Base-by-base conservation (phyloP, 2,113 vertebrate genomes). In the Archocentrus centrarchus region DNA sequence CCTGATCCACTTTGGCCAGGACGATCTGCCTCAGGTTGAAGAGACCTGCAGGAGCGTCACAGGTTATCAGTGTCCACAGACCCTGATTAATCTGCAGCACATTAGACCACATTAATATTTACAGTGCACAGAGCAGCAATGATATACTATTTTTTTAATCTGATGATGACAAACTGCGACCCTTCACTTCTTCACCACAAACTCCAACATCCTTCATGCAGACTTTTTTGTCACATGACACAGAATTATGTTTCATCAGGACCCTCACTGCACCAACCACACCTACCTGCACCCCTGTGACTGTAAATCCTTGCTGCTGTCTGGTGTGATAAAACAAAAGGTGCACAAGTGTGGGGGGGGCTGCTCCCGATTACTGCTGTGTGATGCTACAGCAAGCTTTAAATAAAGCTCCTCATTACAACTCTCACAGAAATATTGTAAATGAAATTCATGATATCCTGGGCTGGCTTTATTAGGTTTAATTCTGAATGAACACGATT, bases 11-110 rank as follows among this genome's bases (percentile, higher is more conserved):
- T 92, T 98, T 98, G 58, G 98, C 98, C 73, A 99, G 94, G 4
- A 99, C 98, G 0, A 99, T 98, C 95, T 99, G 98, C 66, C 98
- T 96, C 91, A 99, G 89, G 94, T 99, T 99, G 88, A 99, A 98
- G 84, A 99, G 96, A 24, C 98, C 98, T 99, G 91, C 2, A 14
- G 22, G 20, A 22, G 60, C 30, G 7, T 32, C 66, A 55, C 37
- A 81, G 2, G 41, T 60, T 7, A 80, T 15, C 10, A 73, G 68
- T 6, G 11, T 55, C 18, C 18, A 11, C 15, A 41, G 17, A n/a
- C 9, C 15, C 47, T 17, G 15, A 53, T 18, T 7, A 18, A 18
- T 7, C 47, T 53, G 15, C 47, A 55, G 18, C 20, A 57, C 20
- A n/a, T 57, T 7, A n/a, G 8, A 57, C 4, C 20, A 57, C 4